Base-by-base conservation (phyloP, 2,797 vertebrate species). In the Pipistrellus pipistrellus region DNA sequence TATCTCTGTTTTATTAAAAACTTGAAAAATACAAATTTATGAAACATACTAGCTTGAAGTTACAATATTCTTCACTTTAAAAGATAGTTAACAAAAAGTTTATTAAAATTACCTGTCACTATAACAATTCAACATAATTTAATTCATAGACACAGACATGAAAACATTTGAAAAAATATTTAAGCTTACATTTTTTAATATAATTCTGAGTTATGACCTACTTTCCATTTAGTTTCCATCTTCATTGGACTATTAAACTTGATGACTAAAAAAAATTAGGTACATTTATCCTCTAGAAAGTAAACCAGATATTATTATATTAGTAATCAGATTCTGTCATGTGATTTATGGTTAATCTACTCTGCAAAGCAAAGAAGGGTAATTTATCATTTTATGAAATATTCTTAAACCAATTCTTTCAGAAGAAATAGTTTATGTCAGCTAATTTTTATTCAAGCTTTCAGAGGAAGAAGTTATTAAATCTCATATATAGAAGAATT, bases 381-480 rank as follows among this genome's bases (percentile, higher is more conserved):
- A n/a, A 81, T 88, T 85, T 48, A 57, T 41, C 85, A 7, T 72
- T 88, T 11, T 32, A 7, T 72, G 5, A 94, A 85, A 69, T 0
- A 25, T 11, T 75, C 51, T 85, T 86, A 35, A 25, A 30, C 69
- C 62, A 41, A 59, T 82, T 92, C 11, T 46, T 72, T 84, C 32
- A 72, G 48, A 76, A 95, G 75, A 94, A 68, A 93, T 23, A 21
- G 38, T 41, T 88, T 69, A 81, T 30, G 0, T 75, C 27, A 75
- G 30, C 9, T 91, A 46, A 64, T 48, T 48, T 88, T 80, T 83
- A 73, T 75, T 9, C 3, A 73, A 20, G 11, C 6, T 84, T 89
- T 85, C 44, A 71, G 35, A 95, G 53, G 14, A 95, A 75, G 8
- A 87, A 14, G n/a, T 53, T 87, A 92, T 48, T 87, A 95, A 90